Evolutionary conservation across 2,797 vertebrate species (phyloP).

Genomic region (Chelon auratus): DNA sequence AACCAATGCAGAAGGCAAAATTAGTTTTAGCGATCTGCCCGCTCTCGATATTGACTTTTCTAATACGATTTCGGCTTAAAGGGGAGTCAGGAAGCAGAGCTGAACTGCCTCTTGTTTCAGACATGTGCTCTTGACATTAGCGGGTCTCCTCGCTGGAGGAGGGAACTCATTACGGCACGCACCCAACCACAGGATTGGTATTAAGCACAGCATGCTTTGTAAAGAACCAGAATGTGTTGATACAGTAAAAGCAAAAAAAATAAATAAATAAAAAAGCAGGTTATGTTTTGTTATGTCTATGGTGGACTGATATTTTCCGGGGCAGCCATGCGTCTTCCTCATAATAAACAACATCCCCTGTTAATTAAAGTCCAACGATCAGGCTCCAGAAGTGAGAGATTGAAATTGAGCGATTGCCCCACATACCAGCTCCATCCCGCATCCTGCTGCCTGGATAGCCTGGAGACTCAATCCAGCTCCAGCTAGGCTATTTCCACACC

Average conservation of each 20-base stretch:
- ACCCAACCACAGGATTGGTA: slow-evolving; percentile 58
- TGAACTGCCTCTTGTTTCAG: slow-evolving; percentile 63
- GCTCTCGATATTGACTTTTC: slow-evolving; percentile 74
- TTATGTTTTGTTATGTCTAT: not conserved
- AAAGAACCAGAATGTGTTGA: slow-evolving; percentile 32
- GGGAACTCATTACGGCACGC: slow-evolving; percentile 60
- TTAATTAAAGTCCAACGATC: slow-evolving; percentile 89
- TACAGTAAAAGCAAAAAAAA: slow-evolving; percentile 13
- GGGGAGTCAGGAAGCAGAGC: slow-evolving; percentile 59
- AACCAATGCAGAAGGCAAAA: slow-evolving; percentile 49
- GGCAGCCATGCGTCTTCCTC: slow-evolving; percentile 58
- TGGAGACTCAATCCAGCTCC: slow-evolving; percentile 85
- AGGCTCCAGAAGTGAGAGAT: slow-evolving; percentile 82
- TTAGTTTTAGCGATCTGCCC: slow-evolving; percentile 61
- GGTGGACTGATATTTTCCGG: slow-evolving; percentile 53
- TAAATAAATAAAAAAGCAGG: too few species aligned
- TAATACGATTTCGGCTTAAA: slow-evolving; percentile 57
- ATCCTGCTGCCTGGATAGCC: slow-evolving; percentile 84
- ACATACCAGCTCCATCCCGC: slow-evolving; percentile 84
- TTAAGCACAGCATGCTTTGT: slow-evolving; percentile 30
- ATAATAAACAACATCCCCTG: slow-evolving; percentile 81
- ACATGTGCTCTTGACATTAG: slow-evolving; percentile 83
- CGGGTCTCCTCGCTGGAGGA: slow-evolving; percentile 59
- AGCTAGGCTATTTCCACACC: slow-evolving; percentile 88
- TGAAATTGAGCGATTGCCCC: slow-evolving; percentile 89